These are phyloP conservation scores for Brenthis ino DNA, from an alignment of 2,888 invertebrate species.

Conservation along the genomic window DNA sequence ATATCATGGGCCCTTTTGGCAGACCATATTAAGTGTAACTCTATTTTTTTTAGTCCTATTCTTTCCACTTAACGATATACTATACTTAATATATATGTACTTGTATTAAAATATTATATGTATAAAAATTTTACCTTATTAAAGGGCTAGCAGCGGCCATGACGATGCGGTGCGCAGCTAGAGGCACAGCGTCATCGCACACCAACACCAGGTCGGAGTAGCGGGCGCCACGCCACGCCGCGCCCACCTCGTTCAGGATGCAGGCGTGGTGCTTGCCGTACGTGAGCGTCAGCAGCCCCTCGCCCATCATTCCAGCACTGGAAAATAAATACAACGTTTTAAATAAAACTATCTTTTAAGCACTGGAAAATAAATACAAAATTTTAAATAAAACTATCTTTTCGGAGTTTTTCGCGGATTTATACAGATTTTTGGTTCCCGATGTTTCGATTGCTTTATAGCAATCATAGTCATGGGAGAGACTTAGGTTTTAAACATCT, in stretches of 20 bases:
- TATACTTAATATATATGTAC: not conserved
- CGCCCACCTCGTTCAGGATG: constrained; percentile 94
- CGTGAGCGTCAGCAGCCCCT: constrained; percentile 93
- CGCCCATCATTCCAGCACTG: constrained; percentile 84
- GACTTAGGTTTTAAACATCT: too few relatives aligned
- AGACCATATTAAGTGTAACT: too few relatives aligned
- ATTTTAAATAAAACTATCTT: too few relatives aligned
- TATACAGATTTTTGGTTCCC: too few relatives aligned
- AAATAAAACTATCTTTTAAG: not conserved
- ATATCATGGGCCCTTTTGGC: too few relatives aligned
- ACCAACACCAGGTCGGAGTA: constrained; percentile 93
- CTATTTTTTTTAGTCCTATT: too few relatives aligned
- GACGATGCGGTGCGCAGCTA: constrained; percentile 92
- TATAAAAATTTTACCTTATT: constrained; percentile 81
- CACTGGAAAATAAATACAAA: too few relatives aligned
- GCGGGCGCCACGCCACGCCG: constrained; percentile 93
- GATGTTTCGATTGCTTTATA: too few relatives aligned
- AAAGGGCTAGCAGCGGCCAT: constrained; percentile 94
- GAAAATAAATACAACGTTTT: constrained; percentile 45
- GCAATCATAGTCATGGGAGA: too few relatives aligned
- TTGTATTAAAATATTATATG: not conserved
- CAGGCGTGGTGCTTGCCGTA: constrained; percentile 97
- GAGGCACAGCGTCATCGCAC: constrained; percentile 91
- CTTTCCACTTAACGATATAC: too few relatives aligned
- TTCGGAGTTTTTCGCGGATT: too few relatives aligned